These are phyloP conservation scores for Bombycilla garrulus DNA, from an alignment of 2,113 vertebrate genomes.

Conservation along the genomic window DNA sequence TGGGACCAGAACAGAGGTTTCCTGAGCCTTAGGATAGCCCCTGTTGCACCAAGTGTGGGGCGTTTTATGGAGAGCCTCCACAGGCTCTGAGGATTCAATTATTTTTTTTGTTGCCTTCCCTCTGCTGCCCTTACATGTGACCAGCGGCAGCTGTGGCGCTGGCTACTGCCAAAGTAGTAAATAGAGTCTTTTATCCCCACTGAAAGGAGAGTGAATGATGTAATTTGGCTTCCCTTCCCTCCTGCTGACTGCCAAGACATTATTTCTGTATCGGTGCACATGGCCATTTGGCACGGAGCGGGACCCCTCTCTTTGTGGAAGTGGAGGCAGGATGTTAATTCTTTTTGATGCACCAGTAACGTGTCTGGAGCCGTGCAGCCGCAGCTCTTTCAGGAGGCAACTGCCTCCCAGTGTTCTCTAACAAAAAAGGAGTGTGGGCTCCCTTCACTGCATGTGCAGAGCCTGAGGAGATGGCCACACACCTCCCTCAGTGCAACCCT, in stretches of 20 bases:
- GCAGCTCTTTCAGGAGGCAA: background rate
- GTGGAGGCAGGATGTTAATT: slow-evolving; percentile 38
- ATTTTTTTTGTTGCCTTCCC: background rate
- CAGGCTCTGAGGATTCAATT: background rate
- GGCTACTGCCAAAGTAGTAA: slow-evolving; percentile 47
- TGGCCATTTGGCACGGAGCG: background rate
- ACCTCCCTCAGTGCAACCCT: background rate
- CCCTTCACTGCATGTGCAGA: background rate
- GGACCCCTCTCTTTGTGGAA: slow-evolving; percentile 33
- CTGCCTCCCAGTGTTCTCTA: background rate
- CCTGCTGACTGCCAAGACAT: background rate
- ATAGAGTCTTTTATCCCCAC: slow-evolving; percentile 36
- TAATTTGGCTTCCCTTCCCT: slow-evolving; percentile 30
- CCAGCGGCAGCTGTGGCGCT: background rate
- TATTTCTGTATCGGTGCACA: slow-evolving; percentile 45
- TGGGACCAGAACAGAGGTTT: background rate
- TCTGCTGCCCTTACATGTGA: slow-evolving; percentile 19
- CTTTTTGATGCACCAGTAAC: slow-evolving; percentile 26
- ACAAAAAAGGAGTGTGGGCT: background rate
- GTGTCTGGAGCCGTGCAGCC: background rate
- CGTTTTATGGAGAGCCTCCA: background rate
- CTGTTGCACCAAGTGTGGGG: background rate
- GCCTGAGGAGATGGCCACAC: background rate
- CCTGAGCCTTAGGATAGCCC: background rate
- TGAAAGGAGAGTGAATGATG: slow-evolving; percentile 47